phyloP scores from a whole-genome alignment of 2,113 vertebrate genomes.

The Scopus umbretta region DNA sequence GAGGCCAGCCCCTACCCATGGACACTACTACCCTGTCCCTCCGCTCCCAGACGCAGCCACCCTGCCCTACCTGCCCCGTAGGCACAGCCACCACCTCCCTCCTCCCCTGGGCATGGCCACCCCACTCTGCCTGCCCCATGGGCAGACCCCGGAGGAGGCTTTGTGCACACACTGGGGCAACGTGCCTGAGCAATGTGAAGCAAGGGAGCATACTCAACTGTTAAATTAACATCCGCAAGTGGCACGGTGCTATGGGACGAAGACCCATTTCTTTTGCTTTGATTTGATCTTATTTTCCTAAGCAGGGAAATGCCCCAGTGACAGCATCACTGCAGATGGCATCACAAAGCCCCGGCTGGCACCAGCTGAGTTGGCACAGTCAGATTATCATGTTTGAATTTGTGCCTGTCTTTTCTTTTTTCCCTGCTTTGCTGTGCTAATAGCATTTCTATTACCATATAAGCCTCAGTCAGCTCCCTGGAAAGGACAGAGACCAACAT shows the following conservation, averaged over 20 bases:
- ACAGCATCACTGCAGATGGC: conserved; percentile 44
- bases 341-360: conserved; percentile 43
- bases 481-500: background rate
- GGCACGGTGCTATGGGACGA: background rate
- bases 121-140: background rate
- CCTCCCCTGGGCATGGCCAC: background rate
- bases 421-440: conserved; percentile 12
- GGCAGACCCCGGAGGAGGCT: background rate
- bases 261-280: background rate
- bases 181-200: background rate
- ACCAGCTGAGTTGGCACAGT: conserved; percentile 45
- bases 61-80: background rate
- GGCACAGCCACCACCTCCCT: background rate
- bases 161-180: background rate
- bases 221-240: conserved; percentile 17
- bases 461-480: background rate
- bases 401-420: conserved; percentile 4
- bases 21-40: background rate
- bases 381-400: conserved; percentile 19
- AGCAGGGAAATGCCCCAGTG: conserved; percentile 44
- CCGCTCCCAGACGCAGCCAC: accelerated
- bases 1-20: background rate
- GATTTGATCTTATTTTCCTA: conserved; percentile 30
- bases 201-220: background rate
- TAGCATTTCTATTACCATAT: background rate